A percentile compares a stretch with the other conserved stretches of the same genome.
Conservation (phyloP, 2,797 vertebrate genomes). For the Lagothrix lagotricha region DNA sequence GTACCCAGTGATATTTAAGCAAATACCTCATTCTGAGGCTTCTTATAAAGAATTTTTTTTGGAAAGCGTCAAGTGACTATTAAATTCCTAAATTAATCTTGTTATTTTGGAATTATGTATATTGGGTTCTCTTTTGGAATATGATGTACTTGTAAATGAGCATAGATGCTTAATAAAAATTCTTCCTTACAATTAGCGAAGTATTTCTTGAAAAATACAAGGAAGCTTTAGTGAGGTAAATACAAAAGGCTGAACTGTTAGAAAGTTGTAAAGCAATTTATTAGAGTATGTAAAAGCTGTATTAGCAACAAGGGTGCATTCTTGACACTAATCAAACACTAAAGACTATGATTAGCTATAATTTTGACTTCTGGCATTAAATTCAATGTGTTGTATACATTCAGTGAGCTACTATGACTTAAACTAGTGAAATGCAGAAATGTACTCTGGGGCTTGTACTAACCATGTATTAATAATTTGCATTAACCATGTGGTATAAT, state of each 20-base stretch:
- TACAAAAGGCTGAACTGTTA: conserved; percentile 25
- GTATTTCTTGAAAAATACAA: conserved; percentile 12
- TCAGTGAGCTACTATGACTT: not conserved
- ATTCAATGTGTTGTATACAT: conserved; percentile 30
- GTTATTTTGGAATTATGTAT: conserved; percentile 39
- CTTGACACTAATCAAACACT: conserved; percentile 24
- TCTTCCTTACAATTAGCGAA: not conserved
- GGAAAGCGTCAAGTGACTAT: not conserved
- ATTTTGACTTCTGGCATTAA: conserved; percentile 50
- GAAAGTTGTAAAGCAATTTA: conserved; percentile 32
- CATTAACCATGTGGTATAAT: not conserved
- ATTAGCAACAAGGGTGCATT: not conserved
- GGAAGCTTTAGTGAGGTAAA: conserved; percentile 8
- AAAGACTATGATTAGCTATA: conserved; percentile 19
- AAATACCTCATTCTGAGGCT: not conserved
- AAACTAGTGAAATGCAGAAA: not conserved
- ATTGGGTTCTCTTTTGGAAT: not conserved
- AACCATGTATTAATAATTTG: not conserved
- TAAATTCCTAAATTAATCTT: conserved; percentile 31
- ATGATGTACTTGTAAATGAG: not conserved
- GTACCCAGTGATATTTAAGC: not conserved
- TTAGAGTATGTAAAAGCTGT: conserved; percentile 14
- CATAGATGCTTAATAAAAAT: conserved; percentile 29
- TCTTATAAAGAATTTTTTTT: not conserved
- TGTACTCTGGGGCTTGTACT: not conserved